These are phyloP conservation scores for Andinoacara biseriatus DNA, from an alignment of 2,113 vertebrate species.

Conservation along the genomic window DNA sequence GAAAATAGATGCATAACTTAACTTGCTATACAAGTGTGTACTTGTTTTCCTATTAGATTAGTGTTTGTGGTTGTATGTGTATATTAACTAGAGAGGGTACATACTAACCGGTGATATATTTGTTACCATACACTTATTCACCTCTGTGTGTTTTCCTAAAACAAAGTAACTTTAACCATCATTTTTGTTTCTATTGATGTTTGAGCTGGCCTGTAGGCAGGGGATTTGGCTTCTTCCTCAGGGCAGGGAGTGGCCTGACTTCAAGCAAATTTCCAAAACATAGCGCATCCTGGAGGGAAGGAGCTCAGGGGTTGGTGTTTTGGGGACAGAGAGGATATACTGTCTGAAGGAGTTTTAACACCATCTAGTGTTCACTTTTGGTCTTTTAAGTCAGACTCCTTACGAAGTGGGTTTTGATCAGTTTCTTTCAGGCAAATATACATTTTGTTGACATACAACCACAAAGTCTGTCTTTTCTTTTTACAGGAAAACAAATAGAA, in stretches of 20 bases:
- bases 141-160: constrained; percentile 21
- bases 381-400: neutral
- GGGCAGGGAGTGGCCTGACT: constrained; percentile 67
- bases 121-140: constrained; percentile 13
- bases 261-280: constrained; percentile 62
- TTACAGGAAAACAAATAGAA: constrained; percentile 62
- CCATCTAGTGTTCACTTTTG: constrained; percentile 73
- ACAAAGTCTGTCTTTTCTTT: constrained; percentile 22
- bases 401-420: neutral
- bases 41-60: neutral
- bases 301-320: neutral
- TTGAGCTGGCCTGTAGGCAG: constrained; percentile 34
- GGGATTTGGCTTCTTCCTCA: constrained; percentile 41
- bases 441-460: neutral
- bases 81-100: neutral
- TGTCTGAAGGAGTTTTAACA: constrained; percentile 39
- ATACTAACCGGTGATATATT: neutral
- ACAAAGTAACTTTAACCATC: constrained; percentile 26
- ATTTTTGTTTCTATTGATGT: constrained; percentile 62
- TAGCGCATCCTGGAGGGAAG: neutral
- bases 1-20: neutral
- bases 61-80: constrained; percentile 3
- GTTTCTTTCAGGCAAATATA: neutral
- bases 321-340: neutral
- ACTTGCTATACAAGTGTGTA: neutral